These are phyloP conservation scores for Bombus confusus DNA, from an alignment of 1,140 invertebrate genomes.

Conservation along the genomic window DNA sequence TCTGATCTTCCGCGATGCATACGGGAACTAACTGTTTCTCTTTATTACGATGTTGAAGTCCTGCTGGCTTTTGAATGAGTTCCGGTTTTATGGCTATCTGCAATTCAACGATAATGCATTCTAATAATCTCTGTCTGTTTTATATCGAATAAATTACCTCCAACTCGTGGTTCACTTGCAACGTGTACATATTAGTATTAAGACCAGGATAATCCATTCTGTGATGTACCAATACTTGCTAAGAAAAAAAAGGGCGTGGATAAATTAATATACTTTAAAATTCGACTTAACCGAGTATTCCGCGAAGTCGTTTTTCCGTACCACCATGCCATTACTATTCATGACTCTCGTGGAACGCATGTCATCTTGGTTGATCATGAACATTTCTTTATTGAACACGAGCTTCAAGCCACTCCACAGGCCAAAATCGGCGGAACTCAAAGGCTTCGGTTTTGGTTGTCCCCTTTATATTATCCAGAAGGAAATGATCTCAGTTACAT, in stretches of 20 bases:
- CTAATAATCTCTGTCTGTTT: no score
- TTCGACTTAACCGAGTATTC: neutral
- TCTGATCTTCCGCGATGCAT: neutral
- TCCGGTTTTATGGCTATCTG: slow-evolving; percentile 27
- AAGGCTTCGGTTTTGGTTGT: neutral
- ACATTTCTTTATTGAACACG: neutral
- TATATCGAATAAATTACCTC: slow-evolving; percentile 23
- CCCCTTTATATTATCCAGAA: neutral
- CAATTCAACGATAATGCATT: neutral
- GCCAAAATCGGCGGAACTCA: slow-evolving; percentile 10
- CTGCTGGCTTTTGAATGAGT: neutral
- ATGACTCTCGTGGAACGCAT: neutral
- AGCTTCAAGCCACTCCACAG: slow-evolving; percentile 35
- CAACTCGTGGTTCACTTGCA: slow-evolving; percentile 32
- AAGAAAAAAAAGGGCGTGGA: no score
- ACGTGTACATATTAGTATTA: neutral
- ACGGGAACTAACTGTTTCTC: neutral
- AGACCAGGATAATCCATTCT: slow-evolving; percentile 45
- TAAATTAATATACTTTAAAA: neutral
- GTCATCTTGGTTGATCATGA: neutral
- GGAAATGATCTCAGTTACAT: neutral
- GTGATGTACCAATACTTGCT: slow-evolving; percentile 52
- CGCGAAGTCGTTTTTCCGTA: neutral
- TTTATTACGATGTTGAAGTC: slow-evolving; percentile 2
- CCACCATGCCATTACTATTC: neutral